Conservation (phyloP, 2,113 vertebrate genomes). For the Globicephala melas region DNA sequence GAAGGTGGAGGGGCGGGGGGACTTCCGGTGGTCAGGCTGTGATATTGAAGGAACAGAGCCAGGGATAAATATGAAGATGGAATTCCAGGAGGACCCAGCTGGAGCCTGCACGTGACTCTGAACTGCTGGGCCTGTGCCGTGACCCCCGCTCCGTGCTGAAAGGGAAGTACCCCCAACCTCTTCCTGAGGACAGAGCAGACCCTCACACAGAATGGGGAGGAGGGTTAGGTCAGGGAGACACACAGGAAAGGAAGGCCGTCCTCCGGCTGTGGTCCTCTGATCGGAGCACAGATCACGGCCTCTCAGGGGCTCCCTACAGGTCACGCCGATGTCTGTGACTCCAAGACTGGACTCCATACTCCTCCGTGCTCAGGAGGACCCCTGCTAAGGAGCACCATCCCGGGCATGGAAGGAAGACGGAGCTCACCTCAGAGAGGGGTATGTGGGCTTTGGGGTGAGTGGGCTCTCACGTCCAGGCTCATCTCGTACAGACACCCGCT, state of each 20-base stretch:
- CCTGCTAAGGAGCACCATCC: accelerated
- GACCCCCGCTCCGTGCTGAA: neutral
- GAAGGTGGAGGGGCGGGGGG: accelerated
- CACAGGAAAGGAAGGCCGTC: neutral
- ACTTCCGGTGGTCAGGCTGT: accelerated
- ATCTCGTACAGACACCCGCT: neutral
- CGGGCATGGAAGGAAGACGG: neutral
- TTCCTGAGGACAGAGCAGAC: neutral
- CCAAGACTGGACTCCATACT: neutral
- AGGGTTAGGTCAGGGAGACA: neutral
- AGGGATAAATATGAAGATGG: accelerated
- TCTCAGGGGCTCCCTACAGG: neutral
- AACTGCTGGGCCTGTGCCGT: neutral
- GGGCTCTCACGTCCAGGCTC: accelerated
- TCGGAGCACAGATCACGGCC: accelerated
- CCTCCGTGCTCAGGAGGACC: neutral
- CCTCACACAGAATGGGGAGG: neutral
- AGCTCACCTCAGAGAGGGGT: neutral
- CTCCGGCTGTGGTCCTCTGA: neutral
- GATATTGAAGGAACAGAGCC: neutral
- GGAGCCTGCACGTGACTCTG: neutral
- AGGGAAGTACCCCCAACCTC: no score
- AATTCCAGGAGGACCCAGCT: neutral
- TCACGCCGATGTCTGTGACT: neutral
- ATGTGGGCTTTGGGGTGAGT: accelerated